Conservation (phyloP, 2,888 invertebrate species). For the Drymonia ruficornis region DNA sequence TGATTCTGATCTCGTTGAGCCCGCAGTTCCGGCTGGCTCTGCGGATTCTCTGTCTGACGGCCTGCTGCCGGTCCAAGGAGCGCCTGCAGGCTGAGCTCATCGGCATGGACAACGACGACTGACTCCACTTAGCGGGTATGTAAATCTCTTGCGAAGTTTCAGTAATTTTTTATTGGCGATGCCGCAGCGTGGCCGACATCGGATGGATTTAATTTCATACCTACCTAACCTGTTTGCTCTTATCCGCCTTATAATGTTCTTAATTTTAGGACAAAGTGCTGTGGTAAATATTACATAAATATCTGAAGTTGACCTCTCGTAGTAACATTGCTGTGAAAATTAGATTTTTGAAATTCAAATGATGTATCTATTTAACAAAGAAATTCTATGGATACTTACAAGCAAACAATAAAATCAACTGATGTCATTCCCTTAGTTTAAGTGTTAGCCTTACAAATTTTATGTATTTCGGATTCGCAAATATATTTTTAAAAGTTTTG, state of each 20-base stretch:
- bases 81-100: slow-evolving; percentile 93
- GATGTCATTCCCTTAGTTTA: slow-evolving; percentile 19
- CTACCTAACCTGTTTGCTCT: slow-evolving; percentile 19
- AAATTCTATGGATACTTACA: neutral
- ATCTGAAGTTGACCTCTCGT: slow-evolving; percentile 7
- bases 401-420: slow-evolving; percentile 11
- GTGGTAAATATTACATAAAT: slow-evolving; percentile 4
- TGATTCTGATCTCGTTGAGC: slow-evolving; percentile 95
- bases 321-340: slow-evolving; percentile 13
- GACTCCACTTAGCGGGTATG: slow-evolving; percentile 57
- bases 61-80: slow-evolving; percentile 94
- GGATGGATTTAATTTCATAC: slow-evolving; percentile 29
- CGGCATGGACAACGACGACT: slow-evolving; percentile 94
- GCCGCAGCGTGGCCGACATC: slow-evolving; percentile 7
- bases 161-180: slow-evolving; percentile 4
- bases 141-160: slow-evolving; percentile 25
- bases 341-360: slow-evolving; percentile 10
- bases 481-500: neutral
- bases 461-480: neutral
- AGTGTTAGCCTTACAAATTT: slow-evolving; percentile 7
- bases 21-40: slow-evolving; percentile 96
- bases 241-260: slow-evolving; percentile 6
- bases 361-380: neutral
- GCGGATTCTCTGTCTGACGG: slow-evolving; percentile 93
- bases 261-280: slow-evolving; percentile 6